A percentile compares a stretch with the other conserved stretches of the same genome.
phyloP scores from a whole-genome alignment of 1,140 invertebrate species.

The Hyphantria cunea region DNA sequence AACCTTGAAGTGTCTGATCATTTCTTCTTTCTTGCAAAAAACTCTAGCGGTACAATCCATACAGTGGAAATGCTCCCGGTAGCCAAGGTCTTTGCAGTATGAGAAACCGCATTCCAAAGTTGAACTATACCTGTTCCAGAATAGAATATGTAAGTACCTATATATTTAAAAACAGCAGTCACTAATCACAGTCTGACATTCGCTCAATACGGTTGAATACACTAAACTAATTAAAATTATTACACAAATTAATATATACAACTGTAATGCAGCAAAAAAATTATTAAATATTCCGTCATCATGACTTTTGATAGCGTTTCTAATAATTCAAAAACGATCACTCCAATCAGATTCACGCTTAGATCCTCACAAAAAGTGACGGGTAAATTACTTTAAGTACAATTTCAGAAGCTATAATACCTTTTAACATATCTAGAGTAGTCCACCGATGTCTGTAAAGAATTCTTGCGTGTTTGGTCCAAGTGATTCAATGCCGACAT shows the following conservation, averaged over 20 bases:
- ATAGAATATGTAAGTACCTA: background rate
- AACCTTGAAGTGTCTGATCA: constrained; percentile 95
- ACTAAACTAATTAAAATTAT: constrained; percentile 16
- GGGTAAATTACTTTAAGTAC: constrained; percentile 20
- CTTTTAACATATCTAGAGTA: constrained; percentile 92
- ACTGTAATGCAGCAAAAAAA: constrained; percentile 24
- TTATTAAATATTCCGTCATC: constrained; percentile 12
- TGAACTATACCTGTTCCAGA: constrained; percentile 80
- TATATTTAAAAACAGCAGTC: background rate
- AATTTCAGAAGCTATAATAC: constrained; percentile 62
- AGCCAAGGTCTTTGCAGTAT: constrained; percentile 91
- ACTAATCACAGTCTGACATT: background rate
- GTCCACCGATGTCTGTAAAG: constrained; percentile 82
- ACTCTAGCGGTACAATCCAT: constrained; percentile 94
- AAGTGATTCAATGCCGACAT: constrained; percentile 81
- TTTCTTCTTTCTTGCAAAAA: constrained; percentile 98
- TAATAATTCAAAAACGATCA: constrained; percentile 17
- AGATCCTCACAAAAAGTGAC: constrained; percentile 25
- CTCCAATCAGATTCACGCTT: constrained; percentile 13
- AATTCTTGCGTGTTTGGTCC: constrained; percentile 76
- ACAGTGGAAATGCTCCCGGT: constrained; percentile 98
- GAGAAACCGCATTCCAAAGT: constrained; percentile 90
- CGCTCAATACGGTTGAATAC: background rate
- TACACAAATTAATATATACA: constrained; percentile 29
- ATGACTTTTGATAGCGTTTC: constrained; percentile 19